Percentiles rank a stretch among this genome's conserved stretches.
phyloP scores from a whole-genome alignment of 2,797 vertebrate species.

The Cynopterus sphinx region DNA sequence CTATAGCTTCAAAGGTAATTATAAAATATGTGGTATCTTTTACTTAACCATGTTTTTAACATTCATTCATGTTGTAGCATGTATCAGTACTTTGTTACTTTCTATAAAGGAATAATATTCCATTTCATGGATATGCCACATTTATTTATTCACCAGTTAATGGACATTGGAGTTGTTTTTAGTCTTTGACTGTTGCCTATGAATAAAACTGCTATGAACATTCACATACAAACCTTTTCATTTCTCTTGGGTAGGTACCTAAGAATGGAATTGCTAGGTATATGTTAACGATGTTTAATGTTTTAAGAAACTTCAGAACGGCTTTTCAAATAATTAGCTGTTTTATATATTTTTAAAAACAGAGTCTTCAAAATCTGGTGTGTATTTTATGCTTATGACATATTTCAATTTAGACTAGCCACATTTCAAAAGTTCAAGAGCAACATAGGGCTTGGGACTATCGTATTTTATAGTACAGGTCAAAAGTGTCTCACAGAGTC shows the following conservation, averaged over 20 bases:
- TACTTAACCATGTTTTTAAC: neutral
- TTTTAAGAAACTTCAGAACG: constrained; percentile 40
- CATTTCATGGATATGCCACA: neutral
- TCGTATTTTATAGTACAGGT: neutral
- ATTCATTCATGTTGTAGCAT: neutral
- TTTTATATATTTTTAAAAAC: neutral
- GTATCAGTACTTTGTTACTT: neutral
- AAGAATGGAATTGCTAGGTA: neutral
- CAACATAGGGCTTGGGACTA: neutral
- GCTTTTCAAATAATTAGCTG: neutral
- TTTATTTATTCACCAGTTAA: neutral
- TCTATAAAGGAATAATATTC: constrained; percentile 20
- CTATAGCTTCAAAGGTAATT: neutral
- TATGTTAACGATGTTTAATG: neutral
- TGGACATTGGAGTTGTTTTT: neutral
- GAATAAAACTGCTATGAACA: neutral
- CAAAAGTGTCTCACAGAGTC: neutral
- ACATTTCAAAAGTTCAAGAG: neutral
- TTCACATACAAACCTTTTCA: neutral
- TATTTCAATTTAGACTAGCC: neutral
- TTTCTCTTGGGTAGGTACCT: neutral
- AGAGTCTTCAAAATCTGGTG: neutral
- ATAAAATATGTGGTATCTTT: neutral
- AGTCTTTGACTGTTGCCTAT: neutral
- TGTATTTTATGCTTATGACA: neutral